These are phyloP conservation scores for Potamarius usumacintae DNA, from an alignment of 2,113 vertebrate species.

Conservation along the genomic window DNA sequence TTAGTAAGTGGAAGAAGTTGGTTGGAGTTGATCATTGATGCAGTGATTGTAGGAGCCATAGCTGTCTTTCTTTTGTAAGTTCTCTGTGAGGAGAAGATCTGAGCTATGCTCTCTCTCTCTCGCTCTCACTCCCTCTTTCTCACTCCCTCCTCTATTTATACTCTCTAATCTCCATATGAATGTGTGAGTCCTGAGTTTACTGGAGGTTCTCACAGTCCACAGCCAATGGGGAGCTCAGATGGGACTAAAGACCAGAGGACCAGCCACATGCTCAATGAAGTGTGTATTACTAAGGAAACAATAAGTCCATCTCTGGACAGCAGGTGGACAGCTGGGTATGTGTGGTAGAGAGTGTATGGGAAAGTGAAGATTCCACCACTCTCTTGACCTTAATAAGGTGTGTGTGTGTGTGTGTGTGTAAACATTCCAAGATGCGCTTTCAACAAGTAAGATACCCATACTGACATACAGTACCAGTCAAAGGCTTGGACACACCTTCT, in stretches of 20 bases:
- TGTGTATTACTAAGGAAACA: slow-evolving; percentile 47
- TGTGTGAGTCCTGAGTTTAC: slow-evolving; percentile 32
- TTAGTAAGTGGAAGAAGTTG: slow-evolving; percentile 62
- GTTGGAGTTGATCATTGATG: slow-evolving; percentile 59
- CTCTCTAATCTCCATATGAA: slow-evolving; percentile 59
- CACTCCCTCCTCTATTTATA: slow-evolving; percentile 51
- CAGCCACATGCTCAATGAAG: slow-evolving; percentile 54
- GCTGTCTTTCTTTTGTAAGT: slow-evolving; percentile 48
- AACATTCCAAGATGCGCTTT: background rate
- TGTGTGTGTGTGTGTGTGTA: background rate
- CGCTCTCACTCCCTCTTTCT: background rate
- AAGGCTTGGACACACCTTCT: too few relatives aligned
- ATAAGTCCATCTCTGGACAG: slow-evolving; percentile 24
- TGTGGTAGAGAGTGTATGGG: background rate
- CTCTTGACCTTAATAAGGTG: background rate
- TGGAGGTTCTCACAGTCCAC: slow-evolving; percentile 37
- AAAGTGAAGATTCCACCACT: slow-evolving; percentile 3
- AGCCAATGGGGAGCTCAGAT: slow-evolving; percentile 50
- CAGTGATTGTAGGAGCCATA: slow-evolving; percentile 71
- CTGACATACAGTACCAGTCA: background rate
- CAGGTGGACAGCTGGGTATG: background rate
- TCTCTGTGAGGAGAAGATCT: slow-evolving; percentile 59
- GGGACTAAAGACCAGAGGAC: slow-evolving; percentile 30
- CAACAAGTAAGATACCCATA: background rate
- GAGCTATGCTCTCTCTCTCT: slow-evolving; percentile 53